Base-by-base conservation (phyloP, 2,888 invertebrate species). In the Cephalotes varians region DNA sequence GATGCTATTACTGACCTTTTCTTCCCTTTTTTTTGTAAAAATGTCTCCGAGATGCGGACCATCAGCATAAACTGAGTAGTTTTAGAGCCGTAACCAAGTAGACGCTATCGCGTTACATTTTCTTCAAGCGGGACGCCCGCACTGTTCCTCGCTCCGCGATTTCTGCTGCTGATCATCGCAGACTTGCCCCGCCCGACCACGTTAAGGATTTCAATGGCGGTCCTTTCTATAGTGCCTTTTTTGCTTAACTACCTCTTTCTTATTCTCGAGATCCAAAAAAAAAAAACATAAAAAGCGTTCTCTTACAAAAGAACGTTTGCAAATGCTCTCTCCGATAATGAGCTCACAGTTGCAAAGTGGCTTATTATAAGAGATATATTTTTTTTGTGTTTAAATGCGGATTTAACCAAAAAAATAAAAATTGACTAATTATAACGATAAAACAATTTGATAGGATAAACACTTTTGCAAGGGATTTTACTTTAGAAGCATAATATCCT, bases 21-120 rank as follows among this genome's bases (percentile, higher is more conserved):
- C 67, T 18, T 15, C 9, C 62, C 44, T 76, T 88, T 86, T 82
- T 85, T 85, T 81, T 83, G 89, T 91, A 91, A 91, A 91, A 91
- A 93, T 92, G 91, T 91, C 91, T 86, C 82, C 89, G 82, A 90
- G 88, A 91, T 90, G 88, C 85, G 85, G 83, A 87, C 93, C 93
- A 94, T 94, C 94, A 94, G 93, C 93, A 93, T 94, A 94, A 94
- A 94, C 93, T 90, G 93, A 88, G 91, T 89, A 88, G 92, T 92
- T 94, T 94, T 94, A 94, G 94, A 93, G 91, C 92, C 93, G 92
- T 94, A 91, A 89, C 92, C 47, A 89, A 90, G 91, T 92, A 91
- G 92, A 91, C 91, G 90, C 90, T 91, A 90, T 91, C 92, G 91
- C 90, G 91, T 93, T 93, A 93, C 92, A 91, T 93, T 92, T 92